Evolutionary conservation across 2,888 invertebrate genomes (phyloP).

Genomic region (Orthosia incerta): DNA sequence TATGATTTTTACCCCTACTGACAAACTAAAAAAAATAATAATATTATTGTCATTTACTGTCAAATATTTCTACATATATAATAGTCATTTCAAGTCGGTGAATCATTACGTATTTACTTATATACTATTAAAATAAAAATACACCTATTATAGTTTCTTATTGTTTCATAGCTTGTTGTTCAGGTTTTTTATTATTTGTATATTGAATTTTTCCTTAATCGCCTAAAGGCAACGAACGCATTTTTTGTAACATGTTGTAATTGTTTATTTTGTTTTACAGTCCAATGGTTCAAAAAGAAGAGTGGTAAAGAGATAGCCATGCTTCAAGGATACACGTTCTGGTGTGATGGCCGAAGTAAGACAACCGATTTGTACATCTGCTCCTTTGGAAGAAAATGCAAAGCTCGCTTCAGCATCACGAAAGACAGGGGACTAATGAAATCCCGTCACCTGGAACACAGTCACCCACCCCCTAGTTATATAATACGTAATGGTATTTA

Average conservation of each 20-base stretch:
- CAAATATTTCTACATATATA: too few relatives aligned
- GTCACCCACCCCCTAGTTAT: slow-evolving; percentile 35
- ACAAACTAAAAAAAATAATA: too few relatives aligned
- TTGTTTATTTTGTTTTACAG: not conserved
- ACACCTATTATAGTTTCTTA: not conserved
- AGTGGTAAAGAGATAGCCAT: slow-evolving; percentile 69
- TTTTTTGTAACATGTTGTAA: not conserved
- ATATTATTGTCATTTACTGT: too few relatives aligned
- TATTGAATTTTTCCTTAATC: not conserved
- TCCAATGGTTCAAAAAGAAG: slow-evolving; percentile 48
- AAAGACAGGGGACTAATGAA: slow-evolving; percentile 34
- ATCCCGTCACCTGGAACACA: slow-evolving; percentile 22
- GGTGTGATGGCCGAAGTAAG: slow-evolving; percentile 43
- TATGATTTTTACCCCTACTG: too few relatives aligned
- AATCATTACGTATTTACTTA: too few relatives aligned
- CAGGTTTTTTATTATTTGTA: not conserved
- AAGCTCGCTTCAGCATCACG: slow-evolving; percentile 43
- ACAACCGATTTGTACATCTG: slow-evolving; percentile 36
- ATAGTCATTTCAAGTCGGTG: too few relatives aligned
- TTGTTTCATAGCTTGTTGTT: not conserved
- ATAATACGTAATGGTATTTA: slow-evolving; percentile 39
- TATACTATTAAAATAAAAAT: not conserved
- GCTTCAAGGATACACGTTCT: slow-evolving; percentile 72
- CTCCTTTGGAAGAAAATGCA: slow-evolving; percentile 37
- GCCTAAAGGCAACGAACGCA: not conserved